phyloP scores from a whole-genome alignment of 2,888 invertebrate species.

The Mesorhabditis spiculigera region DNA sequence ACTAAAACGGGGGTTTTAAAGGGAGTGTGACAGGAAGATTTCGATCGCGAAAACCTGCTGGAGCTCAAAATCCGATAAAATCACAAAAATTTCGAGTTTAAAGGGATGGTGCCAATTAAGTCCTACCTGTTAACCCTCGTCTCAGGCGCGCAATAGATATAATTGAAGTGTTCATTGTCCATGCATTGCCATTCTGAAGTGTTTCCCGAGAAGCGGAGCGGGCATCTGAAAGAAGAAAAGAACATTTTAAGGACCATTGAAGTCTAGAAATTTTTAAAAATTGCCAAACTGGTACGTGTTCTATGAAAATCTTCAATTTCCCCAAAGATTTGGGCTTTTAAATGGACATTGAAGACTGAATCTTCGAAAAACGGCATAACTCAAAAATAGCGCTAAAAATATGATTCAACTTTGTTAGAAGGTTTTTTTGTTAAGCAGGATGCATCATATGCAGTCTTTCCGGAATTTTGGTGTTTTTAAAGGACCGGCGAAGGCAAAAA shows the following conservation, averaged over 20 bases:
- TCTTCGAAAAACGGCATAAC: too few species aligned
- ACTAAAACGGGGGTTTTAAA: conserved; percentile 11
- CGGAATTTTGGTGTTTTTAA: too few species aligned
- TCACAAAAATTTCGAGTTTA: too few species aligned
- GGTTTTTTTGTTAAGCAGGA: too few species aligned
- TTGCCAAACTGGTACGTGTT: neutral
- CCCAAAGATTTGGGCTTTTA: neutral
- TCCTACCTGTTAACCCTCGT: conserved; percentile 59
- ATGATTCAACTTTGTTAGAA: too few species aligned
- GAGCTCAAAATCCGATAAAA: conserved; percentile 50
- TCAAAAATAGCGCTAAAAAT: too few species aligned
- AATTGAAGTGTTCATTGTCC: conserved; percentile 80
- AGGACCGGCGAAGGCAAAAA: too few species aligned
- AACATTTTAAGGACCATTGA: too few species aligned
- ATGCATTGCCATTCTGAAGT: conserved; percentile 69
- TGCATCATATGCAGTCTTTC: too few species aligned
- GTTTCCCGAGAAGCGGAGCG: conserved; percentile 44
- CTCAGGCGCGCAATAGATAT: conserved; percentile 77
- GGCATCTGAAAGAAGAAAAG: conserved; percentile 16
- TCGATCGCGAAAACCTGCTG: too few species aligned
- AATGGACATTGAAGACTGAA: too few species aligned
- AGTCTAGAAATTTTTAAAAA: neutral
- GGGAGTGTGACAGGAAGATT: too few species aligned
- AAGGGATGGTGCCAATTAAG: neutral
- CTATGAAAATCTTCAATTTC: neutral